Base-by-base conservation (phyloP, 2,113 vertebrate genomes). In the Chauna torquata region DNA sequence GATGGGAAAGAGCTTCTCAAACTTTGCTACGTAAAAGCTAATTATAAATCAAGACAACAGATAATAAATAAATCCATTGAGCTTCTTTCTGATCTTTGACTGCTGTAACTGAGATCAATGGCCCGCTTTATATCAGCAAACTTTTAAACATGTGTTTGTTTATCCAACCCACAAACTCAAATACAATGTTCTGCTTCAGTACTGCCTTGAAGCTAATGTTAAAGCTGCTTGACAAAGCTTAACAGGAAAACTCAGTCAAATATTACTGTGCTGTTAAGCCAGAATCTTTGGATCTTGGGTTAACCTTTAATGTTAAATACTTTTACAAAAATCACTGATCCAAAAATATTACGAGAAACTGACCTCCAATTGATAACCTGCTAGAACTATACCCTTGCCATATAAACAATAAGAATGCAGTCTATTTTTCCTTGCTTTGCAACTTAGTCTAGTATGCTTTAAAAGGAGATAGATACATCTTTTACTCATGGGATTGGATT, bases 261-360 rank as follows among this genome's bases (percentile, higher is more conserved):
- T 88, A 66, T 81, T 86, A 75, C 30, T 42, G 13, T 64, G 76
- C 22, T 88, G 61, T 58, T 94, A 78, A 94, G 94, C 80, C 19
- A 78, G 28, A 61, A 74, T 86, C 32, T 80, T 69, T 82, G 38
- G 18, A 64, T 94, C 40, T 89, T 78, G 11, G 27, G 28, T 92
- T 89, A 89, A 85, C 58, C 36, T 87, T 78, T 91, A 57, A 68
- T 28, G 20, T 72, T 55, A 78, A 88, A 91, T 68, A 81, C 14
- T 77, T 86, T 20, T 42, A 88, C 24, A 78, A 90, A 76, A 95
- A 92, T 30, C 55, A 80, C 23, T 45, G 24, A 80, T 59, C 17
- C 28, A 94, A 96, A 96, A 84, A 38, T 71, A 87, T 50, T 68
- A 79, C 8, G 16, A 87, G 44, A 92, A 93, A 79, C 18, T 58